Conservation (phyloP, 2,113 vertebrate species). For the Agapornis roseicollis region DNA sequence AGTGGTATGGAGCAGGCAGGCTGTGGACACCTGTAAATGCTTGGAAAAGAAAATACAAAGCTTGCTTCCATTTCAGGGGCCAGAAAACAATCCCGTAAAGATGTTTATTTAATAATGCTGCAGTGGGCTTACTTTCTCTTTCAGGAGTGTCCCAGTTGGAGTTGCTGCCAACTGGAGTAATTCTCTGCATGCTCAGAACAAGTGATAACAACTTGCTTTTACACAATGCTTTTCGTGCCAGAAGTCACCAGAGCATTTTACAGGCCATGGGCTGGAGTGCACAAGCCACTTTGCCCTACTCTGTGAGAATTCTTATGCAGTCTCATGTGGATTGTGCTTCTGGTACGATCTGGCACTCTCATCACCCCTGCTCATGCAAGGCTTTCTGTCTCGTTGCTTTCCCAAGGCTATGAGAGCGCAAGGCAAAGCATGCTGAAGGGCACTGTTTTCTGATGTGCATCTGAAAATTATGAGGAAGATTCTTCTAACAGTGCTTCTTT, state of each 20-base stretch:
- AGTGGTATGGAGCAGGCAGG: background rate
- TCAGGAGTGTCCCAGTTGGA: background rate
- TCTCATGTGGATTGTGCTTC: background rate
- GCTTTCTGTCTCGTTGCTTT: background rate
- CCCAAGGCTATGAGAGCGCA: background rate
- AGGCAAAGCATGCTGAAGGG: background rate
- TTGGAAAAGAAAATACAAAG: background rate
- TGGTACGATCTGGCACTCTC: background rate
- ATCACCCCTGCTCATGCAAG: background rate
- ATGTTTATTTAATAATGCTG: slow-evolving; percentile 8
- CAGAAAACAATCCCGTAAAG: background rate
- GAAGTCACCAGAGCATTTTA: background rate
- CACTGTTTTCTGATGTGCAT: background rate
- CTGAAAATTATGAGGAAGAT: background rate
- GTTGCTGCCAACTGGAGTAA: background rate
- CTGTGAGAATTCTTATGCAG: background rate
- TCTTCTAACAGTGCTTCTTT: background rate
- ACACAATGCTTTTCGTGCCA: background rate
- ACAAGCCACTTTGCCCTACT: background rate
- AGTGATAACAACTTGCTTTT: background rate
- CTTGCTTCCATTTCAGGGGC: background rate
- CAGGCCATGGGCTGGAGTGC: background rate
- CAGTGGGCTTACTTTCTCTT: background rate
- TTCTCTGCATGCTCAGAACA: background rate
- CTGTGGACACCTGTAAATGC: background rate